Evolutionary conservation across 2,888 invertebrate species (phyloP).

Genomic region (Lasioglossum zephyrum): DNA sequence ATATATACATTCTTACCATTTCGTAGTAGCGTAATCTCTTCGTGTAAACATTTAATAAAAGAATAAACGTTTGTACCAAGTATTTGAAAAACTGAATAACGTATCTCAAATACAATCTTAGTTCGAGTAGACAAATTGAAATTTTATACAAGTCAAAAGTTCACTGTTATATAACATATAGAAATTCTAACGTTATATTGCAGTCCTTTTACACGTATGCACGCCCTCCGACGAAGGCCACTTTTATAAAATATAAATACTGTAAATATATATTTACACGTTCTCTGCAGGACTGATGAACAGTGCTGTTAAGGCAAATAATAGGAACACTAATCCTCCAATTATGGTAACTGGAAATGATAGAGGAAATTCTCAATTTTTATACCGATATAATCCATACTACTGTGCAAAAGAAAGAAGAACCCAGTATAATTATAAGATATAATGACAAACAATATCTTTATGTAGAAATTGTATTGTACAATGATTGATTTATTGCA

Average conservation of each 20-base stretch:
- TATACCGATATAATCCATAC: background rate
- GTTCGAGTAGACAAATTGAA: background rate
- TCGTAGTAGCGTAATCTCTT: background rate
- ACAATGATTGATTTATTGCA: too few relatives aligned
- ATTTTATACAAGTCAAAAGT: background rate
- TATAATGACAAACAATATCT: too few relatives aligned
- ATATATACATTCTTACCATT: background rate
- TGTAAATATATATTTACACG: constrained; percentile 38
- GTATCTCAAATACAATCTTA: background rate
- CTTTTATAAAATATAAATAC: background rate
- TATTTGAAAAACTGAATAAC: background rate
- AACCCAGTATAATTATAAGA: too few relatives aligned
- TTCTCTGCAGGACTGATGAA: constrained; percentile 91
- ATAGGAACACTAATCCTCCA: constrained; percentile 97
- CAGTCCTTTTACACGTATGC: background rate
- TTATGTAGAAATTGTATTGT: too few relatives aligned
- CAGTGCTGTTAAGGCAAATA: constrained; percentile 97
- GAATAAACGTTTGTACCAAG: background rate
- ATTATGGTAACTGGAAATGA: constrained; percentile 94
- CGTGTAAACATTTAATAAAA: background rate
- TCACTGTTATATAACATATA: background rate
- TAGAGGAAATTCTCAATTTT: background rate
- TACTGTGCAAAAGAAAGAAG: too few relatives aligned
- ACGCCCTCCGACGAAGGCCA: background rate
- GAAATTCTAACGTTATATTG: background rate